Base-by-base conservation (phyloP, 2,113 vertebrate genomes). In the Onychorhynchus coronatus region DNA sequence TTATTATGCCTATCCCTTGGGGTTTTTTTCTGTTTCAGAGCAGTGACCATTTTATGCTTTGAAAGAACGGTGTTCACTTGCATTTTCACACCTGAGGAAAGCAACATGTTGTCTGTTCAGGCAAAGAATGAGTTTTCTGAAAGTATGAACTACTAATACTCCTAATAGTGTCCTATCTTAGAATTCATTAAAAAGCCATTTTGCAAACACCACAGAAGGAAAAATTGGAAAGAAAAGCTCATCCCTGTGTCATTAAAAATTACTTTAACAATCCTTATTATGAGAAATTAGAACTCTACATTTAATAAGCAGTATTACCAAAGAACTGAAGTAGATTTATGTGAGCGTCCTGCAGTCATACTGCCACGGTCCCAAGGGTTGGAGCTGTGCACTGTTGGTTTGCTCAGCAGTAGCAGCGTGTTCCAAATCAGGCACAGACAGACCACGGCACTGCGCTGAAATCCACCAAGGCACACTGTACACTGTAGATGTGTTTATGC, bases 151-250 rank as follows among this genome's bases (percentile, higher is more conserved):
- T 67, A 41, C 52, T 87, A 72, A 75, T 27, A 53, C 8, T 58
- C 49, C 71, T 82, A 65, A 85, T 37, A 85, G 24, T 37, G 35
- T 8, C 39, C n/a, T 20, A 12, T 61, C 81, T 58, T 76, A 63
- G 49, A 81, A 95, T 22, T 58, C 33, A 53, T 89, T 91, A 78
- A 85, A 95, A 95, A 94, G 14, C 8, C 52, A 84, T 83, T 87
- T 89, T 85, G 61, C 31, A 85, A 74, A 71, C 66, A 22, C 30
- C 19, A 72, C 22, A 49, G 27, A 77, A 84, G 28, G 30, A 84
- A 84, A 89, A 89, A 68, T 5, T 55, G 16, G 65, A 77, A 70
- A 83, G 52, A 73, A 76, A 77, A 81, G 6, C 31, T 37, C 49
- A 88, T 5, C 5, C 16, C 0, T 2, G 12, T 21, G 12, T 47